phyloP scores from a whole-genome alignment of 2,888 invertebrate species.

The Allolobophora icterica region DNA sequence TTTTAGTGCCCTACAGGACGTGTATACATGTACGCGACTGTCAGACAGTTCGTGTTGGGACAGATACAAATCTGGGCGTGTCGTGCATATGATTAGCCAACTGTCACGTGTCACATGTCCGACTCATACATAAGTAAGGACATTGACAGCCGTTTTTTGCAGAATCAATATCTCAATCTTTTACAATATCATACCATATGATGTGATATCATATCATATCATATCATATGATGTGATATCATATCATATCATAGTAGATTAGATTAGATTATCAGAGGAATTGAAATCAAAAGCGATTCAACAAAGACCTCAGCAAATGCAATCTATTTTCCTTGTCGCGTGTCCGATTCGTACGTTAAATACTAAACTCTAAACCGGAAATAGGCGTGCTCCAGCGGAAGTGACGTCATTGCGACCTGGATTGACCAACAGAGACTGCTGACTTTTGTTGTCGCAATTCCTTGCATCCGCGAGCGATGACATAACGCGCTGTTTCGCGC shows the following conservation, averaged over 20 bases:
- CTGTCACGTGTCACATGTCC: no score
- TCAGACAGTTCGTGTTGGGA: neutral
- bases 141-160: neutral
- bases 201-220: no score
- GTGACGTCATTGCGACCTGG: neutral
- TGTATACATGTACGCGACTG: neutral
- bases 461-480: neutral
- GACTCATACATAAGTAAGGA: neutral
- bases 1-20: neutral
- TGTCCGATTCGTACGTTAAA: neutral
- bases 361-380: neutral
- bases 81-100: slow-evolving; percentile 8
- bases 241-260: neutral
- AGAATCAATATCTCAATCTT: neutral
- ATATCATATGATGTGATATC: no score
- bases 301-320: neutral
- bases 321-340: neutral
- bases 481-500: neutral
- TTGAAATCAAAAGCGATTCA: neutral
- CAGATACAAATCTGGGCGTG: neutral
- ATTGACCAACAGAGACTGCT: neutral
- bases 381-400: neutral
- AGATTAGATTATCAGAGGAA: neutral
- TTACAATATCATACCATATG: no score
- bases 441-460: neutral